These are phyloP conservation scores for Megaceryle maxima DNA, from an alignment of 2,113 vertebrate species.

Conservation along the genomic window DNA sequence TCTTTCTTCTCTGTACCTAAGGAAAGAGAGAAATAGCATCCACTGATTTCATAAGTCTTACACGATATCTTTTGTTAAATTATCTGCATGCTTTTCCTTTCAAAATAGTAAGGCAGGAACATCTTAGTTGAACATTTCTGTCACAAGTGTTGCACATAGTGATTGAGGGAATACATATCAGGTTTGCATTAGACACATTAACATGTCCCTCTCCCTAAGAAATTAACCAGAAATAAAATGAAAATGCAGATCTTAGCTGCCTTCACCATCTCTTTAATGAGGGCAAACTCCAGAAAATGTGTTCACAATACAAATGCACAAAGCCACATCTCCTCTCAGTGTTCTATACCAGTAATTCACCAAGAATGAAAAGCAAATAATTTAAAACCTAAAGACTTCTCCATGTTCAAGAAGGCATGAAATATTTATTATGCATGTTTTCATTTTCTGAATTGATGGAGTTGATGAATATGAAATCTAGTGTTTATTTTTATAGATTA, in stretches of 20 bases:
- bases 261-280: background rate
- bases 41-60: background rate
- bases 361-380: background rate
- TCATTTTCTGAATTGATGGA: background rate
- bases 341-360: background rate
- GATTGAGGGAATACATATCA: background rate
- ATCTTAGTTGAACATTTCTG: background rate
- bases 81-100: background rate
- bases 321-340: fast-evolving
- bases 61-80: background rate
- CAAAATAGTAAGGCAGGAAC: background rate
- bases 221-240: background rate
- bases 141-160: background rate
- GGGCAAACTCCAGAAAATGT: background rate
- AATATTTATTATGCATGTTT: background rate
- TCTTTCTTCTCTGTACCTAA: background rate
- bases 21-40: background rate
- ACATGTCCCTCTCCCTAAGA: background rate
- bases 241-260: background rate
- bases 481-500: background rate
- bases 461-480: background rate
- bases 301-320: background rate
- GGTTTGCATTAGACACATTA: background rate
- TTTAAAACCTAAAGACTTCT: background rate
- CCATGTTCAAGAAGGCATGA: background rate